These are phyloP conservation scores for Acanthis flammea DNA, from an alignment of 2,797 vertebrate species.

Conservation along the genomic window DNA sequence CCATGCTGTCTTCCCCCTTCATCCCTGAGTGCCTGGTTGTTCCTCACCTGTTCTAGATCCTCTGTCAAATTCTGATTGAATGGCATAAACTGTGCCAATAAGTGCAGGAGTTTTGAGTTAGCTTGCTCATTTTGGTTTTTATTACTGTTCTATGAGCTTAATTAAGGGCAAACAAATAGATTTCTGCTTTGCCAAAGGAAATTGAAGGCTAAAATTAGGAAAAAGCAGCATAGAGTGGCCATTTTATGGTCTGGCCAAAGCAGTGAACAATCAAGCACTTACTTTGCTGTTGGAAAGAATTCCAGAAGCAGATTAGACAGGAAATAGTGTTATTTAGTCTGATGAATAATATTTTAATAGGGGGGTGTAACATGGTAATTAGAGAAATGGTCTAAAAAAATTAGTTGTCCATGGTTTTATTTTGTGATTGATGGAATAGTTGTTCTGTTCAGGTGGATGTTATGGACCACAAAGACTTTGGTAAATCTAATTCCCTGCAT, in stretches of 20 bases:
- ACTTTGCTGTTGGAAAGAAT: not conserved
- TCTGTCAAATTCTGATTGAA: not conserved
- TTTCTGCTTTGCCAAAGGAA: not conserved
- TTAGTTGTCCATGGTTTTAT: not conserved
- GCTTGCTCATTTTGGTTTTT: not conserved
- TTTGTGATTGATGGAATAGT: not conserved
- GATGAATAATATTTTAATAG: not conserved
- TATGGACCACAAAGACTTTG: not conserved
- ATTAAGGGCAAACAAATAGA: not conserved
- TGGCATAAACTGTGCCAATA: not conserved
- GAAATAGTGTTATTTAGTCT: not conserved
- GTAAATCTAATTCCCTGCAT: not conserved
- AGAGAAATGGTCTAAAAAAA: not conserved
- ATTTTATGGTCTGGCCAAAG: not conserved
- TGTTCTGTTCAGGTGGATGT: not conserved
- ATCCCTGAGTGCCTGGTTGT: not conserved
- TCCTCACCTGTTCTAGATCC: not conserved
- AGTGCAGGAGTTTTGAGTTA: not conserved
- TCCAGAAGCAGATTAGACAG: not conserved
- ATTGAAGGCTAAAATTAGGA: not conserved
- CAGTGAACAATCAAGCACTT: not conserved
- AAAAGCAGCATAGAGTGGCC: not conserved
- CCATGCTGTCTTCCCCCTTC: not conserved
- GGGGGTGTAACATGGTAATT: not conserved
- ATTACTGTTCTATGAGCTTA: not conserved